phyloP scores from a whole-genome alignment of 2,888 invertebrate species.

The Acrocyrtus sp. region DNA sequence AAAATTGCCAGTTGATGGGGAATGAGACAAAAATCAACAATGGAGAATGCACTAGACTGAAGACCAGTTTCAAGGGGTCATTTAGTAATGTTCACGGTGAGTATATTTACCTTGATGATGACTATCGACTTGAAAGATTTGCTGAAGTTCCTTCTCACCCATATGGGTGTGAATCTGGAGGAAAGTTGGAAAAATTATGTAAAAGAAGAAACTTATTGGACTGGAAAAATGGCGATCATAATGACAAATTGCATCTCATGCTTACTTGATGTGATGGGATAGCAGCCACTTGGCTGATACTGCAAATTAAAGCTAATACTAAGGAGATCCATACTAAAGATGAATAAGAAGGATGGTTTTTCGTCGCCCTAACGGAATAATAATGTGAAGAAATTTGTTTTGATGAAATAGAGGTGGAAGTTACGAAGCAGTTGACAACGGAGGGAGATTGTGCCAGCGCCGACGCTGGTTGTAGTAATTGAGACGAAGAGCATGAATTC shows the following conservation, averaged over 20 bases:
- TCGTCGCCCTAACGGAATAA: conserved; percentile 17
- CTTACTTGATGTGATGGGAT: conserved; percentile 62
- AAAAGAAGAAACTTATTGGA: background rate
- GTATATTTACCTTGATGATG: conserved; percentile 73
- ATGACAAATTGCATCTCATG: background rate
- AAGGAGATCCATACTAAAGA: conserved; percentile 63
- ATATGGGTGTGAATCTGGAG: conserved; percentile 91
- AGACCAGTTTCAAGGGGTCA: background rate
- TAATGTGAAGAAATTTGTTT: too few relatives aligned
- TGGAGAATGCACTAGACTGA: background rate
- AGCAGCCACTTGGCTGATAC: conserved; percentile 59
- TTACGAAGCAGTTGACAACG: conserved; percentile 20
- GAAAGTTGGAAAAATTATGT: conserved; percentile 61
- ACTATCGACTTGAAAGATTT: conserved; percentile 85
- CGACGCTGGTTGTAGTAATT: too few relatives aligned
- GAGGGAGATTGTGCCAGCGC: conserved; percentile 15
- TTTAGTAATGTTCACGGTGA: background rate
- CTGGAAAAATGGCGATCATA: background rate
- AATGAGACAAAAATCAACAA: too few relatives aligned
- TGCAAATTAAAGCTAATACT: conserved; percentile 58
- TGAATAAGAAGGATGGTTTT: conserved; percentile 20
- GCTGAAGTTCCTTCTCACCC: conserved; percentile 82
- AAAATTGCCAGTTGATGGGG: too few relatives aligned
- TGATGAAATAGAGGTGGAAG: too few relatives aligned
- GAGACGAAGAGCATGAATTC: conserved; percentile 1